phyloP scores from a whole-genome alignment of 2,113 vertebrate genomes.

The Nyctibius bracteatus region DNA sequence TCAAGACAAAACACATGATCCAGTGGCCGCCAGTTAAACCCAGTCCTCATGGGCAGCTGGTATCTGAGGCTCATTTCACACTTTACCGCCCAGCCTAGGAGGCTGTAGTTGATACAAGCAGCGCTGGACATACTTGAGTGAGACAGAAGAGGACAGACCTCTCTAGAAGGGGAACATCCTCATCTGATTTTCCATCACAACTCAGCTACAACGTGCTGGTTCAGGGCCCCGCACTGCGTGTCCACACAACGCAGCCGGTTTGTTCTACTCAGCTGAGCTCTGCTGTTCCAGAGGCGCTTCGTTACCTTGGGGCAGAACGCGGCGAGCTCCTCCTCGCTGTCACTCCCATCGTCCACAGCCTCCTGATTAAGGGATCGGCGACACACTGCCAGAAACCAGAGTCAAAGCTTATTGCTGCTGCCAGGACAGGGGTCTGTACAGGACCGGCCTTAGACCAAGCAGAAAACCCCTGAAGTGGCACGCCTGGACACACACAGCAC shows the following conservation, averaged over 20 bases:
- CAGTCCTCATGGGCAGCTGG: not conserved
- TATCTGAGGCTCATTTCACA: not conserved
- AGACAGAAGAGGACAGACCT: not conserved
- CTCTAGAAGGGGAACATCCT: not conserved
- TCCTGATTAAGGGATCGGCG: slow-evolving; percentile 69
- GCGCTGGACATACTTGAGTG: not conserved
- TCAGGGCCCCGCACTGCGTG: fast-evolving
- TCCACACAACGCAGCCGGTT: fast-evolving
- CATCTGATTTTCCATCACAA: not conserved
- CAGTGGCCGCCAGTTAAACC: not conserved
- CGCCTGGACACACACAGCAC: not conserved
- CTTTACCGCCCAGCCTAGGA: not conserved
- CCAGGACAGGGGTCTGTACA: not conserved
- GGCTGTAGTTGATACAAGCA: not conserved
- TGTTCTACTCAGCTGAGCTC: not conserved
- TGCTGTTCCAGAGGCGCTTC: not conserved
- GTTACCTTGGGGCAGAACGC: slow-evolving; percentile 92
- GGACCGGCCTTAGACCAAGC: not conserved
- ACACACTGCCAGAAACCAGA: slow-evolving; percentile 74
- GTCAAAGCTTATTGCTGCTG: not conserved
- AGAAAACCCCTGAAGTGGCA: not conserved
- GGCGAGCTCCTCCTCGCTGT: slow-evolving; percentile 94
- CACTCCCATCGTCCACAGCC: slow-evolving; percentile 73
- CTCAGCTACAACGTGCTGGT: not conserved
- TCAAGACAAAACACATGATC: not conserved